Base-by-base conservation (phyloP, 2,888 invertebrate genomes). In the Standfussiana lucernea region DNA sequence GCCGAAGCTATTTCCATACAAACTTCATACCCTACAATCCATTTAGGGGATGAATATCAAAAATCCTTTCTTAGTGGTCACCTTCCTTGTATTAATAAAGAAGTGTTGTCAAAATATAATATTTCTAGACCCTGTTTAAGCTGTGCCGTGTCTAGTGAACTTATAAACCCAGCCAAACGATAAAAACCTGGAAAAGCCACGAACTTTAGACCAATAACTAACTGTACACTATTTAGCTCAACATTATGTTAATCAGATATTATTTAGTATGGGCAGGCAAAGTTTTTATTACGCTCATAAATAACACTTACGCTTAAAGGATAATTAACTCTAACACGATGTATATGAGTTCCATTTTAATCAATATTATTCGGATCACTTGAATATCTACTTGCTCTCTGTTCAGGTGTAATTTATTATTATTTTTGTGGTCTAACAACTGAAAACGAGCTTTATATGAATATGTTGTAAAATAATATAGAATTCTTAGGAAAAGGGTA, bases 241-340 rank as follows among this genome's bases (percentile, higher is more conserved):
- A 24, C 18, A 42, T 40, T 40, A 73, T 50, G 21, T n/a, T 68
- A 53, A 75, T 61, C 24, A 64, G 47, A 6, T 53, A 21, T n/a
- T 53, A 21, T n/a, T 53, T 72, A n/a, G 0, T 68, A 42, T 59
- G n/a, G n/a, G 56, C 64, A 59, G 28, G 45, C 28, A 24, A 82
- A 18, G 7, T 61, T 65, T 75, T 77, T 65, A 78, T 24, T 64
- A 74, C 28, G 13, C 3, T 81, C 74, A 42, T 56, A 56, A 71
- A 64, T n/a, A 47, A 64, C 37, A 47, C n/a, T 13, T 56, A 4
- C 0, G 0, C 8, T 47, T 15, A 4, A 28, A 32, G 8, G 1
- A 18, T 56, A 40, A 47, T 24, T 8, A 28, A 65, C 47, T 13
- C 2, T 10, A 56, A 2, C 0, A 0, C 0, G 0, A 0, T 0